These are phyloP conservation scores for Formica selysi DNA, from an alignment of 1,140 invertebrate species.

Conservation along the genomic window DNA sequence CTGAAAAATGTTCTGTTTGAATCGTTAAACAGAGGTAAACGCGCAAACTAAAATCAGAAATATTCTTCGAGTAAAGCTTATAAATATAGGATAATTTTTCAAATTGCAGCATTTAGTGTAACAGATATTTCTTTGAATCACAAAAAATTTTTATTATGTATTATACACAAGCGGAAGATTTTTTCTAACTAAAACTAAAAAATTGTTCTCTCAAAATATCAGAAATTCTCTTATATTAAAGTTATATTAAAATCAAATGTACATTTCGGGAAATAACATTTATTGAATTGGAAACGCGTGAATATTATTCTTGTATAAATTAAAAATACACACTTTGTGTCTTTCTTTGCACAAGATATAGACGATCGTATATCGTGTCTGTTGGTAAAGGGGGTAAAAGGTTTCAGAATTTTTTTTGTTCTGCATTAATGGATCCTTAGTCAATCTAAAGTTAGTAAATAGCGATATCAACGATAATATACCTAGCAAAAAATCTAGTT, in stretches of 20 bases:
- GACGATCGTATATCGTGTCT: not conserved
- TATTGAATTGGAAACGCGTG: not conserved
- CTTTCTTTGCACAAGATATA: conserved; percentile 19
- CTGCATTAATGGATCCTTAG: conserved; percentile 46
- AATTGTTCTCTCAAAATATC: not conserved
- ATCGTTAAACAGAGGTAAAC: conserved; percentile 1
- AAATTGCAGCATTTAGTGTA: not conserved
- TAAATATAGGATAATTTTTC: conserved; percentile 6
- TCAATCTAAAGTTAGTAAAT: conserved; percentile 47
- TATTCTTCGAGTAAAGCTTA: not conserved
- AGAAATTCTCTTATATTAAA: not conserved
- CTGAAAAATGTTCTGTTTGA: conserved; percentile 32
- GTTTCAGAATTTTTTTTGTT: conserved; percentile 42
- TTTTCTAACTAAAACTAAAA: not conserved
- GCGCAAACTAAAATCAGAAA: not conserved
- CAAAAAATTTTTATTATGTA: not conserved
- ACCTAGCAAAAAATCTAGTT: conserved; percentile 26
- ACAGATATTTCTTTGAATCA: not conserved
- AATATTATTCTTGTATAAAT: conserved; percentile 31
- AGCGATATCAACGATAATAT: conserved; percentile 14
- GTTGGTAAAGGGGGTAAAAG: conserved; percentile 48
- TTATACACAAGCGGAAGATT: not conserved
- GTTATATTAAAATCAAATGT: conserved; percentile 2
- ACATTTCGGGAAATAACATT: not conserved
- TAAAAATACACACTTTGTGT: conserved; percentile 22